Evolutionary conservation across 1,140 invertebrate species (phyloP).

Genomic region (Hyphantria cunea): DNA sequence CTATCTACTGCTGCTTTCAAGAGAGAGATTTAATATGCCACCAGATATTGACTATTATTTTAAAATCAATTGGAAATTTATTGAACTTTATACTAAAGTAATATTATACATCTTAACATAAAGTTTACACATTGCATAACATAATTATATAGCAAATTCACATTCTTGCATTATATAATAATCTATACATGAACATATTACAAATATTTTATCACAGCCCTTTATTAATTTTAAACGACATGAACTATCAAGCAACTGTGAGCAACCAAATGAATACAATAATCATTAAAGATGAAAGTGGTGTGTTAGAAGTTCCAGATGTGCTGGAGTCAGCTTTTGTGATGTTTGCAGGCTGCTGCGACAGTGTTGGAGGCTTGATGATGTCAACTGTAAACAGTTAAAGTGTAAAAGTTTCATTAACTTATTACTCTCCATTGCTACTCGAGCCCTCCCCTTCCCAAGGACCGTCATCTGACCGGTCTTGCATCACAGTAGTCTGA

Average conservation of each 20-base stretch:
- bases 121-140: too few relatives aligned
- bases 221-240: constrained; percentile 45
- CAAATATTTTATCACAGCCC: constrained; percentile 70
- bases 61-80: too few relatives aligned
- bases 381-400: constrained; percentile 62
- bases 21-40: too few relatives aligned
- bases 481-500: too few relatives aligned
- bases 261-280: constrained; percentile 32
- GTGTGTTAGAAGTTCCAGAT: constrained; percentile 30
- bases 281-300: constrained; percentile 23
- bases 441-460: too few relatives aligned
- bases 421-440: too few relatives aligned
- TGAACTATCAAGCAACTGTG: constrained; percentile 43
- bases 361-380: constrained; percentile 46
- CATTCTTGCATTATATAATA: constrained; percentile 19
- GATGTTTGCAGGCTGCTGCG: constrained; percentile 51
- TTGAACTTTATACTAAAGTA: too few relatives aligned
- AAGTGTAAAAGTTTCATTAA: too few relatives aligned
- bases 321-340: constrained; percentile 45
- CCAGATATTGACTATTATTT: too few relatives aligned
- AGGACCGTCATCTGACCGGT: too few relatives aligned
- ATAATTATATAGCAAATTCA: constrained; percentile 17
- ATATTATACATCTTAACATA: too few relatives aligned
- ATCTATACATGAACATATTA: constrained; percentile 35
- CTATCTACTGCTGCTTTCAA: too few relatives aligned